These are phyloP conservation scores for Gavialis gangeticus DNA, from an alignment of 2,113 vertebrate genomes.

Conservation along the genomic window DNA sequence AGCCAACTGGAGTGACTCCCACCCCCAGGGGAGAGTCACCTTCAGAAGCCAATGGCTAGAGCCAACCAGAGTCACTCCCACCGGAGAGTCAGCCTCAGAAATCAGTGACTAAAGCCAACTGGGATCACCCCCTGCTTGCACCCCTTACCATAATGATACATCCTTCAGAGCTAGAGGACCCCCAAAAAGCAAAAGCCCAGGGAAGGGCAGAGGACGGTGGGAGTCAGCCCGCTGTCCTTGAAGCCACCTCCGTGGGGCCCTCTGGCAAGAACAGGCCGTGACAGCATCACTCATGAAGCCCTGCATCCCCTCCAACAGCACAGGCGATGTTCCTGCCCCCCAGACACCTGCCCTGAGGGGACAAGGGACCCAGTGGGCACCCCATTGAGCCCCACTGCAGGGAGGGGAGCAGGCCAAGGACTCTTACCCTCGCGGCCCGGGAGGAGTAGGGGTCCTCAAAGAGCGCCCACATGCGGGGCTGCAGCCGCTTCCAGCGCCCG, in stretches of 20 bases:
- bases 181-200: neutral
- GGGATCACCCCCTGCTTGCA: neutral
- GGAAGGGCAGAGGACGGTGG: neutral
- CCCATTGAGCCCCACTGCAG: neutral
- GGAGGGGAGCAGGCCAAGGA: neutral
- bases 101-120: neutral
- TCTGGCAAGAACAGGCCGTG: neutral
- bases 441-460: slow-evolving; percentile 98
- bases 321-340: neutral
- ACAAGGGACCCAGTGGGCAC: too few relatives aligned
- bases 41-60: neutral
- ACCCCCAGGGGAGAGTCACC: neutral
- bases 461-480: slow-evolving; percentile 93
- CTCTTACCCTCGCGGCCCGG: slow-evolving; percentile 94
- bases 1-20: neutral
- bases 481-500: slow-evolving; percentile 90
- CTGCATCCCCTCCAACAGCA: fast-evolving
- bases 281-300: fast-evolving
- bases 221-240: fast-evolving
- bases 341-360: fast-evolving
- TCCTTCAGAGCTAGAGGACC: too few relatives aligned
- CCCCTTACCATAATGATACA: too few relatives aligned
- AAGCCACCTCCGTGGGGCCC: fast-evolving
- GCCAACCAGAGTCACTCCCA: neutral
- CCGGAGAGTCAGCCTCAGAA: neutral